Base-by-base conservation (phyloP, 2,888 invertebrate genomes). In the Agrochola litura region DNA sequence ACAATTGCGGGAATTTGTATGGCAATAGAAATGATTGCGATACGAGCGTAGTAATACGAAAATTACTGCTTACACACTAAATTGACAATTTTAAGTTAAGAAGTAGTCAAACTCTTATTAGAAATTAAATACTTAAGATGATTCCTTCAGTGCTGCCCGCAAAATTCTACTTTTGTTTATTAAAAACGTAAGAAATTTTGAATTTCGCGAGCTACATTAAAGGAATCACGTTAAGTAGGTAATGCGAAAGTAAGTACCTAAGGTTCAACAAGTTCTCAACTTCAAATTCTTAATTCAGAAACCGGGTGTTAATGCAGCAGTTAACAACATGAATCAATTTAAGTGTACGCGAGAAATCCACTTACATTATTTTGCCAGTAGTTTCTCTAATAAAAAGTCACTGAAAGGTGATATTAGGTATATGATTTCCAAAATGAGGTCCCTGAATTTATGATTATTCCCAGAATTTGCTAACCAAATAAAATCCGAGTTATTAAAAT, bases 401-500 rank as follows among this genome's bases (percentile, higher is more conserved):
- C 9, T n/a, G 16, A 64, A 9, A n/a, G 22, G 9, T 64, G 0
- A n/a, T 63, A 19, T n/a, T n/a, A n/a, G n/a, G n/a, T n/a, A 37
- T 41, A 30, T 49, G 22, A 4, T 41, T 52, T 41, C 9, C 3
- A 9, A 56, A 54, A 41, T 19, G 6, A 30, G 1, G 19, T 16
- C 5, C 12, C 9, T 56, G 19, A 43, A 46, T 56, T 73, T 19
- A 56, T 43, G 41, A 37, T 46, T 41, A 25, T 41, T n/a, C 2
- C 3, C 16, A 77, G 4, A 61, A 61, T 72, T 79, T 14, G 37
- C 12, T 37, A 9, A 37, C 22, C 25, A 16, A 46, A 37, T 60
- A 25, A 52, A 70, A 43, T n/a, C 19, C 12, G 5, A n/a, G 30
- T 60, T 58, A 67, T 25, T 66, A 16, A 67, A 64, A 49, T 67